Conservation (phyloP, 2,888 invertebrate genomes). For the Aporophyla lueneburgensis region DNA sequence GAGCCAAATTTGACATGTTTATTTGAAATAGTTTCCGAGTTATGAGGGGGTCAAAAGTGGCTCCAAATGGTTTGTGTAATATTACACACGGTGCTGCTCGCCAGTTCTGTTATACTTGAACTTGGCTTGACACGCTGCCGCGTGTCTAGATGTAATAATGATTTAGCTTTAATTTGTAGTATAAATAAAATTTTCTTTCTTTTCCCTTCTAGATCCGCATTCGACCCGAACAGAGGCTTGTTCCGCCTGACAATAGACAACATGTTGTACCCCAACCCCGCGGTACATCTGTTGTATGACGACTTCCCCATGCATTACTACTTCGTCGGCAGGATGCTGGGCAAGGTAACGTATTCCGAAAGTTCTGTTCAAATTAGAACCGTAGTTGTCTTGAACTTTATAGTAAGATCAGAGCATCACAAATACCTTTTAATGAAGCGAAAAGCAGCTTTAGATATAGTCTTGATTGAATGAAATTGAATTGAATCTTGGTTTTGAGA, state of each 20-base stretch:
- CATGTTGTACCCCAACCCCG: slow-evolving; percentile 98
- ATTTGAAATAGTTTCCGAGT: too few species aligned
- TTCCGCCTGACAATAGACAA: slow-evolving; percentile 97
- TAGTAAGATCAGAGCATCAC: neutral
- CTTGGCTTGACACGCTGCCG: too few species aligned
- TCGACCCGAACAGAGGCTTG: slow-evolving; percentile 99
- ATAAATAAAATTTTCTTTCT: too few species aligned
- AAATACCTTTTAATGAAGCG: neutral
- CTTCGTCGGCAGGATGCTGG: slow-evolving; percentile 98
- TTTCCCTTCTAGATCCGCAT: slow-evolving; percentile 92
- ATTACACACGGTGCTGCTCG: too few species aligned
- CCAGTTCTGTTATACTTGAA: too few species aligned
- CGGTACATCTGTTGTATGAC: slow-evolving; percentile 95
- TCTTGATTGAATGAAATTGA: too few species aligned
- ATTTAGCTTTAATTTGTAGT: too few species aligned
- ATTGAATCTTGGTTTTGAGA: neutral
- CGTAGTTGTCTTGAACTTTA: neutral
- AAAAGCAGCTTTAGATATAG: neutral
- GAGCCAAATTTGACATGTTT: too few species aligned
- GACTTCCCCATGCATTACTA: slow-evolving; percentile 97
- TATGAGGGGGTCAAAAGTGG: too few species aligned
- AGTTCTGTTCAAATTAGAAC: neutral
- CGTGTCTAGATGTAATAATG: too few species aligned
- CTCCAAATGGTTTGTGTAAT: too few species aligned
- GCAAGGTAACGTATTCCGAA: slow-evolving; percentile 91